phyloP scores from a whole-genome alignment of 2,113 vertebrate species.

The Chloropsis cyanopogon region DNA sequence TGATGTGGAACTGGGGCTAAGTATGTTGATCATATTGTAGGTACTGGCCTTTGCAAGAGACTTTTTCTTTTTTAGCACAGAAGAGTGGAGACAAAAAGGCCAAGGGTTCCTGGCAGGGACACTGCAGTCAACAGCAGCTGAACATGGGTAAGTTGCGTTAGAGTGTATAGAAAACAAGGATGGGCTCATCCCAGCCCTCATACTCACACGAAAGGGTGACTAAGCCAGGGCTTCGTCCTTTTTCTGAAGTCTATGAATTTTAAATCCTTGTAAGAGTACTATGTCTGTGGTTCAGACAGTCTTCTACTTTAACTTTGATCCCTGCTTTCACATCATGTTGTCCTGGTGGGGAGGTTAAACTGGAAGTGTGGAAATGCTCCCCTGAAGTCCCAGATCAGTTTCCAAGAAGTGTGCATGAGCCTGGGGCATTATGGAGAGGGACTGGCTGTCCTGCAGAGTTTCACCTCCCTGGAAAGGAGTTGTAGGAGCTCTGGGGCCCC shows the following conservation, averaged over 20 bases:
- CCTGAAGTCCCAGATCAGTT: not conserved
- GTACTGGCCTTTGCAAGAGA: not conserved
- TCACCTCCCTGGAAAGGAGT: not conserved
- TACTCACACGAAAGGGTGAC: not conserved
- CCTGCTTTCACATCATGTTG: not conserved
- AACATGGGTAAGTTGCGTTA: not conserved
- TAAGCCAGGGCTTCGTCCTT: not conserved
- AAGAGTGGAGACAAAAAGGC: not conserved
- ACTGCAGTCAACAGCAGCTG: not conserved
- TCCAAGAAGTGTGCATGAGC: not conserved
- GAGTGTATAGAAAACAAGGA: not conserved
- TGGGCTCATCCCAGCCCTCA: not conserved
- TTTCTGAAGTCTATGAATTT: not conserved
- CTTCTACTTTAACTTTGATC: not conserved
- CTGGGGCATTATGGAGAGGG: fast-evolving
- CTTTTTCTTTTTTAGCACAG: not conserved
- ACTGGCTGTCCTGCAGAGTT: not conserved
- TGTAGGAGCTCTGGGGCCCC: not conserved
- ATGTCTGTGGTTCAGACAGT: not conserved
- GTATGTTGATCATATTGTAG: not conserved
- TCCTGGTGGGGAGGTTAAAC: not conserved
- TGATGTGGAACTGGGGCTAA: not conserved
- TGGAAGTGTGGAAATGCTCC: not conserved
- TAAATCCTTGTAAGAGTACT: not conserved
- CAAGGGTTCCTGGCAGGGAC: not conserved